Evolutionary conservation across 2,888 invertebrate genomes (phyloP), one percentile per base, ranked within the genome.

Genomic region (Ochropleura leucogaster): DNA sequence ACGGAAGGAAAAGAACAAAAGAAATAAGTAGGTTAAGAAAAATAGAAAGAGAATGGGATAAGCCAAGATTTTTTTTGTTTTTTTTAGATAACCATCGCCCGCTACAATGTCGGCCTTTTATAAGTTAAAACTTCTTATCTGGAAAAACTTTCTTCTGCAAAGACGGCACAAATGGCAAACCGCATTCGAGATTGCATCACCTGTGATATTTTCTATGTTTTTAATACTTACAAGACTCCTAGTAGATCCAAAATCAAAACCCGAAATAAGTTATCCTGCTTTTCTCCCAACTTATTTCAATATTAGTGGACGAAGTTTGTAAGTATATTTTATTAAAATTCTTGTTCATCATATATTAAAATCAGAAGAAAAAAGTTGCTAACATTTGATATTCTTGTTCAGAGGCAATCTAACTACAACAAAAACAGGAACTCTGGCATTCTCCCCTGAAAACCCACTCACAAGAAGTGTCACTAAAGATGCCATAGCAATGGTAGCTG

Each of bases 131-230:
- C 97, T 98, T 67, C 96, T 98, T 16, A 95, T 98, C 86, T 98
- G 98, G 98, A 98, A 98, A 93, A 98, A 98, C 92, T 98, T 97
- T 96, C 93, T 98, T 16, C 95, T 98, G 14, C 98, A 98, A 95
- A 97, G 97, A 93, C 96, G 98, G 84, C 98, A 98, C 93, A 97
- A 97, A 91, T 93, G 97, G 88, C 98, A 98, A 93, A 97, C 98
- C 8, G 74, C 97, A 9, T 95, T 98, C 83, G 98, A 98, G 95
- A 96, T 98, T 82, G 89, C 97, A 51, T 96, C 98, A 70, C 98
- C 98, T 73, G 97, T 97, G 55, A 90, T 98, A 84, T 98, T 98
- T 93, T 97, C 97, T 14, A 90, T 97, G 69, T 96, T 98, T 83
- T 93, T 98, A 86, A 97, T 98, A 74, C 88, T 98, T 46, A 97